These are phyloP conservation scores for Borostomias antarcticus DNA, from an alignment of 2,797 vertebrate species.

Conservation along the genomic window DNA sequence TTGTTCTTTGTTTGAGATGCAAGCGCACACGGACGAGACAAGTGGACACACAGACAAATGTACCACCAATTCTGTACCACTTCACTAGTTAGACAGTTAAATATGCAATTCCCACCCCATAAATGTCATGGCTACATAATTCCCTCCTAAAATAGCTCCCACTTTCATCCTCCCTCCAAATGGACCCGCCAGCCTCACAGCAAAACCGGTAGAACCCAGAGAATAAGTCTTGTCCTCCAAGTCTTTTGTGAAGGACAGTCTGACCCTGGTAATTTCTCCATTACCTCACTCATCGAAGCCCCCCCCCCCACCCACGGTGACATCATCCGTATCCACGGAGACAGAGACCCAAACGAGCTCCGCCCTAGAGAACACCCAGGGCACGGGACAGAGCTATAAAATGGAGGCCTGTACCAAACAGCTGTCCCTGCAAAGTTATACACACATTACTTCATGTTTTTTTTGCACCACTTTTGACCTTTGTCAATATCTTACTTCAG, in stretches of 20 bases:
- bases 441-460: not conserved
- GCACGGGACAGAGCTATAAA: not conserved
- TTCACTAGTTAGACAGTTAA: not conserved
- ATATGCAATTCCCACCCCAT: not conserved
- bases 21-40: not conserved
- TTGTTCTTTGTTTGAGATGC: not conserved
- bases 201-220: slow-evolving; percentile 34
- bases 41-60: not conserved
- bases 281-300: not conserved
- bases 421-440: not conserved
- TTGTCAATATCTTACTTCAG: not conserved
- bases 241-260: slow-evolving; percentile 1
- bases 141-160: not conserved
- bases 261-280: not conserved
- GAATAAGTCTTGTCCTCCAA: slow-evolving; percentile 13
- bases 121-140: not conserved
- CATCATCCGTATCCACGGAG: slow-evolving; percentile 17
- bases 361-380: not conserved
- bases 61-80: slow-evolving; percentile 6
- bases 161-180: not conserved
- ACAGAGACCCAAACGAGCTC: slow-evolving; percentile 12
- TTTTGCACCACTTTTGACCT: not conserved
- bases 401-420: not conserved
- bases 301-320: not conserved
- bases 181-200: slow-evolving; percentile 40